These are phyloP conservation scores for Meliscaeva auricollis DNA, from an alignment of 2,888 invertebrate species.

Conservation along the genomic window DNA sequence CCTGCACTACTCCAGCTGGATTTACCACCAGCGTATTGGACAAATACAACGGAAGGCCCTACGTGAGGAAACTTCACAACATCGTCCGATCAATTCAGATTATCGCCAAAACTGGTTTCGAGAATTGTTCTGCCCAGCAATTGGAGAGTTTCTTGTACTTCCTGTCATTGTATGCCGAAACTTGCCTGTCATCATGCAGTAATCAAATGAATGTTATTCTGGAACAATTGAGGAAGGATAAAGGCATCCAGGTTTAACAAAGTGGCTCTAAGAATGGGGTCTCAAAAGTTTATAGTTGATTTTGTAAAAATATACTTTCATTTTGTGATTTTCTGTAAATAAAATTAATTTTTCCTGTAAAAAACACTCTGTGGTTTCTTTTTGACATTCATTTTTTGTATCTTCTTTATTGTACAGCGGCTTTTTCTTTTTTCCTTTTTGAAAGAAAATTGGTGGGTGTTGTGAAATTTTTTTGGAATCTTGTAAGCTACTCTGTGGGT, in stretches of 20 bases:
- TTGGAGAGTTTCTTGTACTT: slow-evolving; percentile 81
- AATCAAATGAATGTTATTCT: slow-evolving; percentile 80
- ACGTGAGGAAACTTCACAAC: slow-evolving; percentile 78
- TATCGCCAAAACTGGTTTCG: slow-evolving; percentile 79
- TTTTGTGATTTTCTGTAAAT: slow-evolving; percentile 7
- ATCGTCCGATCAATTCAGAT: slow-evolving; percentile 79
- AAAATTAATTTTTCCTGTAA: slow-evolving; percentile 9
- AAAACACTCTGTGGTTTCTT: background rate
- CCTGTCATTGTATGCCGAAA: slow-evolving; percentile 80
- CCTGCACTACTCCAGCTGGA: slow-evolving; percentile 76
- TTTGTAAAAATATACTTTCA: slow-evolving; percentile 16
- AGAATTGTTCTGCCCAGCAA: slow-evolving; percentile 78
- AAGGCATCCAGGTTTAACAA: slow-evolving; percentile 77
- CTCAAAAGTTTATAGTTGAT: slow-evolving; percentile 8
- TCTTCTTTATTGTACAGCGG: background rate
- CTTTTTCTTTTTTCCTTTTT: background rate
- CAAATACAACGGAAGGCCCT: slow-evolving; percentile 78
- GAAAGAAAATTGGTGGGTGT: too few species aligned
- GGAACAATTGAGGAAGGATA: slow-evolving; percentile 78
- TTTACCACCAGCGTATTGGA: slow-evolving; percentile 72
- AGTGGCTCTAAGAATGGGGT: background rate
- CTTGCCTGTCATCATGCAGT: slow-evolving; percentile 80
- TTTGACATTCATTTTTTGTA: background rate
- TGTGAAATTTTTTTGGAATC: too few species aligned
- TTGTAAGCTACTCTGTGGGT: too few species aligned